Conservation (phyloP, 1,140 invertebrate genomes). For the Listronotus bonariensis region DNA sequence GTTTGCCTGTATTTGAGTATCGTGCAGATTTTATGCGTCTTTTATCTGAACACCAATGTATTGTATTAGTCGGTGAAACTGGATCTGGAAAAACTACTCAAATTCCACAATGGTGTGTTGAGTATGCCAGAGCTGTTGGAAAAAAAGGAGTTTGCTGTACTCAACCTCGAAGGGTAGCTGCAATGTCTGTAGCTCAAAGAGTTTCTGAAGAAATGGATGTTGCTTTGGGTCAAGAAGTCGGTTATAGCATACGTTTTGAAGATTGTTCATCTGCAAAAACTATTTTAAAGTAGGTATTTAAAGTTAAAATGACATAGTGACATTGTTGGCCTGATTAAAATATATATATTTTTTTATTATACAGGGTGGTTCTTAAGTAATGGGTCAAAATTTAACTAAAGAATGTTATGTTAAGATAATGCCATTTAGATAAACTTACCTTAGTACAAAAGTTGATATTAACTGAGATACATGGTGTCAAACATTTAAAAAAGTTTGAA, state of each 20-base stretch:
- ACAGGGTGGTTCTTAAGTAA: too few species aligned
- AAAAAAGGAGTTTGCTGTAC: constrained; percentile 94
- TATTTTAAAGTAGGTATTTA: constrained; percentile 64
- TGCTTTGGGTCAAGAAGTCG: constrained; percentile 90
- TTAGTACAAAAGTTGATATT: too few species aligned
- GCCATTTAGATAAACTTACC: too few species aligned
- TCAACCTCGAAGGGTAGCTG: constrained; percentile 95
- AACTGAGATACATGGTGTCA: too few species aligned
- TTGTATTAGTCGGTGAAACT: constrained; percentile 95
- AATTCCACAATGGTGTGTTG: constrained; percentile 92
- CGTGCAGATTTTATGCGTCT: constrained; percentile 93
- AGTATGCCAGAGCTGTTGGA: constrained; percentile 76
- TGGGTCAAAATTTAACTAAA: too few species aligned
- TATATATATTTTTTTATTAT: too few species aligned
- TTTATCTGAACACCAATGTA: constrained; percentile 86
- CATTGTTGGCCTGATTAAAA: too few species aligned
- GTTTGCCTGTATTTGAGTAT: constrained; percentile 97
- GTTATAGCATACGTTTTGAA: constrained; percentile 99
- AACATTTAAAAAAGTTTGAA: too few species aligned
- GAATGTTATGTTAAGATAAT: too few species aligned
- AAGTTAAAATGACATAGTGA: too few species aligned
- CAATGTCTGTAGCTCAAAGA: constrained; percentile 97
- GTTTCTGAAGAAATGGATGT: constrained; percentile 99
- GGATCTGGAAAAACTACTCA: constrained; percentile 98
- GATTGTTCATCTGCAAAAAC: constrained; percentile 97